Conservation (phyloP, 2,113 vertebrate genomes). For the Propithecus coquereli region DNA sequence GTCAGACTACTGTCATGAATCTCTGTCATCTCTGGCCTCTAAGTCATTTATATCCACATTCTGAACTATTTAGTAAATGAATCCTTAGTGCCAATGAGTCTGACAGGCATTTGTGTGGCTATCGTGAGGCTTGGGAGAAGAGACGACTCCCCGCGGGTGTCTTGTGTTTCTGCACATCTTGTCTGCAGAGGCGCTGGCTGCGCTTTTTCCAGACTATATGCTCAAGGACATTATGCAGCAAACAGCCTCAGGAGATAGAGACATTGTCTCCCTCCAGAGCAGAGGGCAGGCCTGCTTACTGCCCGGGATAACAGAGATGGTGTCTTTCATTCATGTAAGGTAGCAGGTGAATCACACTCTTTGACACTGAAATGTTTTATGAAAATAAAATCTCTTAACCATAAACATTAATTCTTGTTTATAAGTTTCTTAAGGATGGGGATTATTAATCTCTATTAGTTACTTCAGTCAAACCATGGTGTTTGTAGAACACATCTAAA, state of each 20-base stretch:
- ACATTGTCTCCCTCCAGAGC: fast-evolving
- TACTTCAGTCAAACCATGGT: neutral
- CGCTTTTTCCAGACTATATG: neutral
- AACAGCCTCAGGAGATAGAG: fast-evolving
- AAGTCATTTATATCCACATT: fast-evolving
- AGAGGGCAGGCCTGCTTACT: neutral
- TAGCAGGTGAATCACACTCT: neutral
- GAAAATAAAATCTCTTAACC: neutral
- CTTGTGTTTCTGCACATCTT: fast-evolving
- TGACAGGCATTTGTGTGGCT: fast-evolving
- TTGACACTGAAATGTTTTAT: neutral
- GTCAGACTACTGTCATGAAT: fast-evolving
- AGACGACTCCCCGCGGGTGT: fast-evolving
- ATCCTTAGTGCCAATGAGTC: fast-evolving
- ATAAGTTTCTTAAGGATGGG: neutral
- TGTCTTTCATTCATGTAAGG: fast-evolving
- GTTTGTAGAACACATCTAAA: neutral
- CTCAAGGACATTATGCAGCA: fast-evolving
- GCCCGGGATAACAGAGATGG: fast-evolving
- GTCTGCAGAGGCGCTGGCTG: fast-evolving
- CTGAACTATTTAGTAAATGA: neutral
- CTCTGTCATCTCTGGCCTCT: neutral
- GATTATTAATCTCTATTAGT: neutral
- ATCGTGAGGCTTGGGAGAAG: fast-evolving
- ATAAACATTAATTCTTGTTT: neutral